Percentiles rank a stretch among this genome's conserved stretches.
Evolutionary conservation across 2,113 vertebrate genomes (phyloP).

Genomic region (Brachionichthys hirsutus): DNA sequence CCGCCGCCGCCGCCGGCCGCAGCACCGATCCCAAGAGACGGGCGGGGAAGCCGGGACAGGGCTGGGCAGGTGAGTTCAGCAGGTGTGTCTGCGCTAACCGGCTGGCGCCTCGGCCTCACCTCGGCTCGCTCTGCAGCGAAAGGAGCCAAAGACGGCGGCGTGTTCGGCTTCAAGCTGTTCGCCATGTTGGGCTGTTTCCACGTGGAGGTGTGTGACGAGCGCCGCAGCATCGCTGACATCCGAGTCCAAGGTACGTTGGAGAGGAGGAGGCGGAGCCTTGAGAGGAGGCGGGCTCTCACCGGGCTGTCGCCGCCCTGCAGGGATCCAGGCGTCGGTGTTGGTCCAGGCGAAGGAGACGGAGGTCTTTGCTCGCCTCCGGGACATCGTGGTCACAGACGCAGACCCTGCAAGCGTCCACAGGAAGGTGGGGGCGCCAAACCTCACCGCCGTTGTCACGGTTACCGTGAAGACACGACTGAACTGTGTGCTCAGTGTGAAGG

Average conservation of each 20-base stretch:
- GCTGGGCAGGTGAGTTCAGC: conserved; percentile 83
- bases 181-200: conserved; percentile 88
- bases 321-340: conserved; percentile 69
- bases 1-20: neutral
- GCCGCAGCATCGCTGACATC: conserved; percentile 89
- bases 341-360: conserved; percentile 83
- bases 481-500: neutral
- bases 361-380: conserved; percentile 86
- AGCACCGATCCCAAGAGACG: conserved; percentile 54
- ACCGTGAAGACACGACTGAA: no score
- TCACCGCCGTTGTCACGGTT: no score
- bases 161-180: conserved; percentile 87
- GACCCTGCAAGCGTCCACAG: conserved; percentile 87
- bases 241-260: conserved; percentile 82
- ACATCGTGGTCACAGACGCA: conserved; percentile 89
- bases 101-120: neutral
- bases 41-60: conserved; percentile 49
- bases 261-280: no score
- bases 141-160: conserved; percentile 76
- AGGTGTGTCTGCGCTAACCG: no score
- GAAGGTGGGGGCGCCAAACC: conserved; percentile 69
- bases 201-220: conserved; percentile 86
- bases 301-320: neutral
- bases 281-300: neutral
- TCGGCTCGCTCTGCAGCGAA: conserved; percentile 53